Base-by-base conservation (phyloP, 2,797 vertebrate genomes). In the Sylvilagus floridanus region DNA sequence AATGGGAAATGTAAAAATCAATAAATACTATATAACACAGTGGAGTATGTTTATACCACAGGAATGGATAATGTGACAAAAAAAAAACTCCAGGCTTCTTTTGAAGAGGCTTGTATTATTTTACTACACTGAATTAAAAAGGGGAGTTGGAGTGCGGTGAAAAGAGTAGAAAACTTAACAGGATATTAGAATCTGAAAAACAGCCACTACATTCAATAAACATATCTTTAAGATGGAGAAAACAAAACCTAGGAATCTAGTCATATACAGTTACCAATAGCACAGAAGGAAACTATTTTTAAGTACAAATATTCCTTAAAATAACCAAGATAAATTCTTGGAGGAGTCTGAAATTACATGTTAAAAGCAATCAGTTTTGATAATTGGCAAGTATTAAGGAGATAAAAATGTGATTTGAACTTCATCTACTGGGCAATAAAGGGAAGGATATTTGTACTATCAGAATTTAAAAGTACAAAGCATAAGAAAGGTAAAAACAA, bases 341-440 rank as follows among this genome's bases (percentile, higher is more conserved):
- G 69, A 84, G 76, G 88, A n/a, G 75, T 21, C 82, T 94, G 21
- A 84, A 7, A 83, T 65, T 30, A 22, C 76, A 71, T 6, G 69
- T 30, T 52, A 79, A 83, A 87, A 84, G 26, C 76, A 88, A 94
- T 79, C 57, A 35, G 37, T 63, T 79, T 76, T 91, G 84, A 32
- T 65, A 78, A 88, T 3, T 26, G 62, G 14, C 71, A 93, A n/a
- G 13, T 28, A 65, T 90, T 87, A 24, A 78, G 65, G 71, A 88
- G 19, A 47, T 69, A 84, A 84, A 90, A 90, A 50, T 75, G 84
- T 35, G 6, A 91, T 21, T 62, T 81, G n/a, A 93, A 79, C 19
- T 62, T 57, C 19, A 16, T 57, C 54, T 57, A 57, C 14, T 17
- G 14, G 54, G 14, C 19, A 42, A 42, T 42, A 42, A 42, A 42